Evolutionary conservation across 2,113 vertebrate genomes (phyloP), one percentile per base, ranked within the genome.

Genomic region (Brachyistius frenatus): DNA sequence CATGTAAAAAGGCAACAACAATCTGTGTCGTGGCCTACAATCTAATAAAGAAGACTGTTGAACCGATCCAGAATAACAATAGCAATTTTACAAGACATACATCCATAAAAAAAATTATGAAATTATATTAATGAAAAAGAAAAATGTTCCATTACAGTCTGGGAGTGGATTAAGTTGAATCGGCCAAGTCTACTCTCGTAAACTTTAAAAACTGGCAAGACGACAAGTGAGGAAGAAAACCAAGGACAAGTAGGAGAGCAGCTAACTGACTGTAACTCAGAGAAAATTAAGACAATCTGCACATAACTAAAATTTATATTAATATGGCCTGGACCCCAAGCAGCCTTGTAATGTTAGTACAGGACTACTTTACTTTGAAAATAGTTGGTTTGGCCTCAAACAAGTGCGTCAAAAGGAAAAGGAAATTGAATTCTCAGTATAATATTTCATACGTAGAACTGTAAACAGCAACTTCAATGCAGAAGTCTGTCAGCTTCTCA

Each of bases 381-480:
- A 47, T 5, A 44, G 46, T 36, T 77, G 68, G 77, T 54, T 55
- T 10, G 5, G 41, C 14, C 4, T 68, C 7, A 79, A 65, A 75
- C 47, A 54, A 57, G 69, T 5, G 8, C 16, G 32, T 35, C 4
- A 72, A 57, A 63, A 78, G 66, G 10, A 52, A 5, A 16, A n/a
- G n/a, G n/a, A 52, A 49, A 50, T 6, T 16, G 36, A 57, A 50
- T 53, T 10, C 53, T 58, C 46, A 62, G 67, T 66, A 50, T 70
- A 73, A 33, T 71, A 36, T 72, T 77, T 67, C 65, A 54, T 30
- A 70, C 49, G 61, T 36, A 49, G 47, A 5, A 60, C 57, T 56
- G 69, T 73, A 81, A 85, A 84, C 67, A 78, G 65, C 66, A 64
- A 15, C 70, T 76, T 69, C 73, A 73, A 56, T 46, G 53, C 14